These are phyloP conservation scores for Propithecus deckenii DNA, from an alignment of 2,797 vertebrate species.

Conservation along the genomic window DNA sequence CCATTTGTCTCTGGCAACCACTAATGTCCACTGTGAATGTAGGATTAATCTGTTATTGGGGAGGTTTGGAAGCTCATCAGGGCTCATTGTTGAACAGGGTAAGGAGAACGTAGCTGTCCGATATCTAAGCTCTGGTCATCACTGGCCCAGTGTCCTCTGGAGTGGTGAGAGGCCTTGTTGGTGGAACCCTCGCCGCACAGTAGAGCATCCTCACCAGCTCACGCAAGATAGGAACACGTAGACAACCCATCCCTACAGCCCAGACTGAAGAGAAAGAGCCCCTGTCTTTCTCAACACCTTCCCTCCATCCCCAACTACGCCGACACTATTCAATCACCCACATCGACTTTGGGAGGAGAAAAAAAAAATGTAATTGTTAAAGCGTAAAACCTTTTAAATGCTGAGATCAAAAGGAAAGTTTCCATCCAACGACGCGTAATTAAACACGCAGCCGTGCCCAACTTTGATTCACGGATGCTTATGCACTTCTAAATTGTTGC, in stretches of 20 bases:
- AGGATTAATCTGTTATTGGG: neutral
- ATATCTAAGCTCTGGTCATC: neutral
- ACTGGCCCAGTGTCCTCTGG: neutral
- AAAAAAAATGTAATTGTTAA: constrained; percentile 77
- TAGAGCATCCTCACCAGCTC: neutral
- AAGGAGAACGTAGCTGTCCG: neutral
- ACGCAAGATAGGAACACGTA: neutral
- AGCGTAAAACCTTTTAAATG: constrained; percentile 84
- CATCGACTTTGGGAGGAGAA: constrained; percentile 41
- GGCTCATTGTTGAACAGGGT: neutral
- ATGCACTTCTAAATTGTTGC: constrained; percentile 85
- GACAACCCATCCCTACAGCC: neutral
- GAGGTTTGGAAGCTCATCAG: neutral
- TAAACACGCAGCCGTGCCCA: constrained; percentile 82
- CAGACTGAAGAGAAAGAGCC: neutral
- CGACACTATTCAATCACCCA: constrained; percentile 71
- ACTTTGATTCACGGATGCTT: constrained; percentile 85
- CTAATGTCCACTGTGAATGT: neutral
- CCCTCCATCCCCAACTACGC: constrained; percentile 29
- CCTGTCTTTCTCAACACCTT: neutral
- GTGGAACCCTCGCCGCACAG: neutral
- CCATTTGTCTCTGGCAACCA: neutral
- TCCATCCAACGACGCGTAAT: constrained; percentile 83
- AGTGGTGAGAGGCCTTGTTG: neutral
- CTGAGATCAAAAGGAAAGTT: constrained; percentile 85